Base-by-base conservation (phyloP, 1,140 invertebrate species). In the Conopomorpha cramerella region DNA sequence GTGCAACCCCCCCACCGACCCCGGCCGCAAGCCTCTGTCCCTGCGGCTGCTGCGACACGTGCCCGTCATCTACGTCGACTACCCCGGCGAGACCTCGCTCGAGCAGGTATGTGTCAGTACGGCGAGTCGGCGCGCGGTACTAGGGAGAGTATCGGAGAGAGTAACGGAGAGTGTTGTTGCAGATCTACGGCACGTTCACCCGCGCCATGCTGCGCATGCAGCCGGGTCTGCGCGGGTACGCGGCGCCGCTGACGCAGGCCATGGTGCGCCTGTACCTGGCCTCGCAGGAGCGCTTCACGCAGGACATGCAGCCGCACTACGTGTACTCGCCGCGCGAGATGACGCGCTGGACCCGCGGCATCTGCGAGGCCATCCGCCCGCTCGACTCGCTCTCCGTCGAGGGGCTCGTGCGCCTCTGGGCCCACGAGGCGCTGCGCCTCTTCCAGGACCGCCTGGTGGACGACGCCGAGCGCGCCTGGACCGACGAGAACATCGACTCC, bases 251-350 rank as follows among this genome's bases (percentile, higher is more conserved):
- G 10, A 99, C 98, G 0, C 94, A 93, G 61, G 96, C 97, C 2
- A 99, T 99, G 98, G 97, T 99, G 0, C 95, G 98, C 59, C 96
- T 99, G 58, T 99, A 99, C 78, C 79, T 99, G 1, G 85, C 89
- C 7, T 98, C 96, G 8, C 97, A 99, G 82, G 96, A 99, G 70
- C 82, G 88, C 33, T 99, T 99, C 67, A 99, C 97, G 1, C 96
- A 99, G 79, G 98, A 99, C 68, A 99, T 99, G 94, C 98, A 99
- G 72, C 98, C 98, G 1, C 98, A 99, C 74, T 99, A 99, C 67
- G 95, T 99, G 1, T 99, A 99, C 78, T 98, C 95, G 41, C 98
- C 98, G n/a, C 84, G 98, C 71, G 98, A 99, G 79, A 95, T 99
- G 92, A 99, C 98, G 0, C 78, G 98, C 42, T 99, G 98, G 98